Evolutionary conservation across 2,113 vertebrate species (phyloP).

Genomic region (Delphinus delphis): DNA sequence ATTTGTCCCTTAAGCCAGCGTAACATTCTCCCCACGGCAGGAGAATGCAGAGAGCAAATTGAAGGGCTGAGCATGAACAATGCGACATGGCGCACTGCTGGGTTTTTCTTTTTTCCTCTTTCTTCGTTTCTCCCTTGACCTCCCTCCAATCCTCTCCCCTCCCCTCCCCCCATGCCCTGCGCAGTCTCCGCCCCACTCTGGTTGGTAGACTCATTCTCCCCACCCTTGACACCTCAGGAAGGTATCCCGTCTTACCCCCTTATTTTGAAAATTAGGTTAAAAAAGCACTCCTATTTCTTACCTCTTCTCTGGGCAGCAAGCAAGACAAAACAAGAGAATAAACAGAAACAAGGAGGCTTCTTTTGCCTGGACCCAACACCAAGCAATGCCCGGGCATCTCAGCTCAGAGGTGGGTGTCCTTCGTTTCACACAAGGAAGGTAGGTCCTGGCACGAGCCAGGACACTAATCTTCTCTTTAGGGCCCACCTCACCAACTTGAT

Average conservation of each 20-base stretch:
- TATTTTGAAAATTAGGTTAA: conserved; percentile 57
- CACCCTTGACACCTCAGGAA: conserved; percentile 54
- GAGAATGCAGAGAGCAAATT: conserved; percentile 99
- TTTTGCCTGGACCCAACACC: not conserved
- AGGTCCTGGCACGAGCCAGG: not conserved
- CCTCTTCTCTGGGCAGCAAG: conserved; percentile 28
- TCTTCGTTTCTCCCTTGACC: conserved; percentile 89
- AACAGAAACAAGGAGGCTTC: conserved; percentile 7
- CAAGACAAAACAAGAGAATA: conserved; percentile 48
- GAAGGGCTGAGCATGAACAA: conserved; percentile 99
- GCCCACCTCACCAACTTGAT: not conserved
- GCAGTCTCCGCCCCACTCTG: conserved; percentile 70
- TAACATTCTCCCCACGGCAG: conserved; percentile 98
- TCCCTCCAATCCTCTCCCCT: conserved; percentile 84
- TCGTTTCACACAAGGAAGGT: not conserved
- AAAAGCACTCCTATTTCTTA: not conserved
- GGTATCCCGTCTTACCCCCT: not conserved
- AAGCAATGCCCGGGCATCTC: not conserved
- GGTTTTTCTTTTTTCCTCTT: conserved; percentile 88
- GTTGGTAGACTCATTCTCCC: conserved; percentile 48
- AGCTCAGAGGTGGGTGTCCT: not conserved
- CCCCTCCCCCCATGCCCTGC: conserved; percentile 84
- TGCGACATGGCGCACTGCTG: conserved; percentile 98
- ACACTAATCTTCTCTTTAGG: not conserved
- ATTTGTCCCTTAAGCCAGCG: conserved; percentile 99